Evolutionary conservation across 2,888 invertebrate genomes (phyloP).

Genomic region (Eupeodes latifasciatus): DNA sequence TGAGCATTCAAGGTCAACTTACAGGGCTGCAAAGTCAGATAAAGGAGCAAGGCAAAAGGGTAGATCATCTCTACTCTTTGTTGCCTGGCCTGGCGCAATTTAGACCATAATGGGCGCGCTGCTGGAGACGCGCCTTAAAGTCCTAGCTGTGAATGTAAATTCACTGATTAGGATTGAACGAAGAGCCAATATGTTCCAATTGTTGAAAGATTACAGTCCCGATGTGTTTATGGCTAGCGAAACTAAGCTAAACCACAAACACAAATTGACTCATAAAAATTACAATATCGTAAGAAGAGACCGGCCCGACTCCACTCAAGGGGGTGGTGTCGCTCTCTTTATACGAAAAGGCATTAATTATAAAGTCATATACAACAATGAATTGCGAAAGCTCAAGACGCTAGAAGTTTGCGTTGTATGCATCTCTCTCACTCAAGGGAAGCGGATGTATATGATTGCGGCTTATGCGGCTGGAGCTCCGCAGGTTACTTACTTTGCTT

Average conservation of each 20-base stretch:
- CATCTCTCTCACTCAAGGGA: conserved; percentile 5
- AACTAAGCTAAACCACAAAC: conserved; percentile 32
- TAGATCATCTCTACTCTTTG: not conserved
- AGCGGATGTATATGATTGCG: not conserved
- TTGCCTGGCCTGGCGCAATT: not conserved
- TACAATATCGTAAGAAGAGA: conserved; percentile 27
- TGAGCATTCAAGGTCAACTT: not conserved
- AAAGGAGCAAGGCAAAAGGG: not conserved
- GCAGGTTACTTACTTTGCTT: not conserved
- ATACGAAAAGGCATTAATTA: conserved; percentile 11
- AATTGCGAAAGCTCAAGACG: not conserved
- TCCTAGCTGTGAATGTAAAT: conserved; percentile 31
- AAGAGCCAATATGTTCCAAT: conserved; percentile 10
- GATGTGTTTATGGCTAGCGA: conserved; percentile 38
- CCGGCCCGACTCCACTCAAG: not conserved
- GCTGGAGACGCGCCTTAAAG: not conserved
- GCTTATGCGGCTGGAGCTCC: not conserved
- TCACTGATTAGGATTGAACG: conserved; percentile 28
- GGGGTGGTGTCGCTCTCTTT: not conserved
- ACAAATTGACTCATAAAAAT: conserved; percentile 17
- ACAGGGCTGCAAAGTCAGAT: not conserved
- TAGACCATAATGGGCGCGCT: not conserved
- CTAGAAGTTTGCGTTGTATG: conserved; percentile 9
- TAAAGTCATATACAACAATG: conserved; percentile 27
- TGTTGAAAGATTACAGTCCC: conserved; percentile 24